These are phyloP conservation scores for Pyrrhura leucotis DNA, from an alignment of 2,797 vertebrate genomes.

Conservation along the genomic window DNA sequence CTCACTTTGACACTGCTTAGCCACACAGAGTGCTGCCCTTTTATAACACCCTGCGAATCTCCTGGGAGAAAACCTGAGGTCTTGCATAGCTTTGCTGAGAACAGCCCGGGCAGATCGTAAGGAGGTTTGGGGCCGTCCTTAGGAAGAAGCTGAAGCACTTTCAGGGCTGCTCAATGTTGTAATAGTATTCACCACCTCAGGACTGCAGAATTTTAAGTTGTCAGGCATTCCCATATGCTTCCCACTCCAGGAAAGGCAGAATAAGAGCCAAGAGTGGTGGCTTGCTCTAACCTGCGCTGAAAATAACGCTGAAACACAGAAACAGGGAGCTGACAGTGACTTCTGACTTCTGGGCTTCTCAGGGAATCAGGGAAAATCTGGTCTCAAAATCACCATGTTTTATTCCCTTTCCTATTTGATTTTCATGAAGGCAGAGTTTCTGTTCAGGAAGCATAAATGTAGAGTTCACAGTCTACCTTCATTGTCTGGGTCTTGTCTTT, in stretches of 20 bases:
- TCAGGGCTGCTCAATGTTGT: not conserved
- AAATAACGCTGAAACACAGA: conserved; percentile 50
- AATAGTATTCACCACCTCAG: conserved; percentile 53
- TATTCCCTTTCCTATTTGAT: conserved; percentile 49
- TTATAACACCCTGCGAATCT: not conserved
- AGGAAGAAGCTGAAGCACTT: conserved; percentile 20
- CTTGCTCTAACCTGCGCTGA: conserved; percentile 35
- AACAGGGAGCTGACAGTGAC: conserved; percentile 48
- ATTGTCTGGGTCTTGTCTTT: not conserved
- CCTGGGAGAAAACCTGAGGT: conserved; percentile 38
- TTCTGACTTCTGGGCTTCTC: conserved; percentile 60
- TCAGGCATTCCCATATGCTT: conserved; percentile 56
- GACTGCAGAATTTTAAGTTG: conserved; percentile 46
- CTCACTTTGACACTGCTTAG: conserved; percentile 26
- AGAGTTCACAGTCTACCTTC: conserved; percentile 11
- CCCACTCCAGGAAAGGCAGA: conserved; percentile 22
- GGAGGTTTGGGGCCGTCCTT: conserved; percentile 44
- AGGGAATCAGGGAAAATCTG: conserved; percentile 39
- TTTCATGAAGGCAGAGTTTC: conserved; percentile 53
- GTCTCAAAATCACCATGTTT: conserved; percentile 39
- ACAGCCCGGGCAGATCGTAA: not conserved
- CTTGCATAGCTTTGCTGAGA: conserved; percentile 37
- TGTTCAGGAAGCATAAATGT: conserved; percentile 30
- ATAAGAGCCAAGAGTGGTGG: conserved; percentile 24
- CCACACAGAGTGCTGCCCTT: not conserved